These are phyloP conservation scores for Microplitis deprimator DNA, from an alignment of 2,888 invertebrate genomes.

Conservation along the genomic window DNA sequence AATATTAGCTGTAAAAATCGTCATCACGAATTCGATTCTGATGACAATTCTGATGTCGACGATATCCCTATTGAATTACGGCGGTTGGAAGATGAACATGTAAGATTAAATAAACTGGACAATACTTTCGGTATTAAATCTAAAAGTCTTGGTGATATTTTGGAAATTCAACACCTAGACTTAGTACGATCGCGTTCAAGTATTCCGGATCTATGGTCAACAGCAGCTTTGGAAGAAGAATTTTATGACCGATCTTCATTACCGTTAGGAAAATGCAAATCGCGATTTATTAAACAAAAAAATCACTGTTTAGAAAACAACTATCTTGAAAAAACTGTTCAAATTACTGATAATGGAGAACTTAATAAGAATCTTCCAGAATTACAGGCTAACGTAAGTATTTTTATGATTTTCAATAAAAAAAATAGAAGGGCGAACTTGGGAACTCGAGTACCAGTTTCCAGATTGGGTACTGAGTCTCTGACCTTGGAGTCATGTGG, in stretches of 20 bases:
- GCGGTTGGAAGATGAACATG: slow-evolving; percentile 80
- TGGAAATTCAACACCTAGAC: slow-evolving; percentile 81
- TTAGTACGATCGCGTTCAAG: slow-evolving; percentile 84
- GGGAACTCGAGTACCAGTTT: background rate
- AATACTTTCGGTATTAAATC: slow-evolving; percentile 78
- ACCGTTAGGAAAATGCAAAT: slow-evolving; percentile 69
- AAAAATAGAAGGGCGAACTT: too few relatives aligned
- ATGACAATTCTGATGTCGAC: slow-evolving; percentile 77
- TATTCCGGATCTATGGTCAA: slow-evolving; percentile 77
- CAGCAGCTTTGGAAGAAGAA: slow-evolving; percentile 59
- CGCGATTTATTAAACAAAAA: slow-evolving; percentile 88
- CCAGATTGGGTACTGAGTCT: too few relatives aligned
- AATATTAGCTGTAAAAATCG: slow-evolving; percentile 50
- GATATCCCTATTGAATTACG: slow-evolving; percentile 92
- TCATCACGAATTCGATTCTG: slow-evolving; percentile 57
- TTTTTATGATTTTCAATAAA: slow-evolving; percentile 4
- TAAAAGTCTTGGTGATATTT: slow-evolving; percentile 86
- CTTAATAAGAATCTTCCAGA: slow-evolving; percentile 75
- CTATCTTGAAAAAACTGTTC: slow-evolving; percentile 55
- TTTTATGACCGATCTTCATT: slow-evolving; percentile 52
- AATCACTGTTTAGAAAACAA: slow-evolving; percentile 82
- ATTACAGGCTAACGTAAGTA: slow-evolving; percentile 70
- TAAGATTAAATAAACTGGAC: slow-evolving; percentile 52
- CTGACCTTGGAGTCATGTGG: too few relatives aligned
- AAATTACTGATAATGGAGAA: slow-evolving; percentile 77